Percentiles rank a stretch among this genome's conserved stretches.
Conservation (phyloP, 1,140 invertebrate genomes). For the Trinorchestia longiramus region DNA sequence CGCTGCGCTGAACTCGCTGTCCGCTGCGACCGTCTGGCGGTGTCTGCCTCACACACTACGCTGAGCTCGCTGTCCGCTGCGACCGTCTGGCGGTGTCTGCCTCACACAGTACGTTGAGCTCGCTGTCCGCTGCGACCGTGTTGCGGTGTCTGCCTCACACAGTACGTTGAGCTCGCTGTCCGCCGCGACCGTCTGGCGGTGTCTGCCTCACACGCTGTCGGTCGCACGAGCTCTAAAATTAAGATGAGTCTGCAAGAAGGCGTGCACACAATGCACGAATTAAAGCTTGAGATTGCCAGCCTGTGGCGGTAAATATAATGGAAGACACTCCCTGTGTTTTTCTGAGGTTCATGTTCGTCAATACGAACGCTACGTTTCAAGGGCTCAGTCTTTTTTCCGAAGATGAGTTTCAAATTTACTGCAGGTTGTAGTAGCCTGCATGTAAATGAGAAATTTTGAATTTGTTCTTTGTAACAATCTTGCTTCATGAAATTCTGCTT, state of each 20-base stretch:
- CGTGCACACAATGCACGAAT: constrained; percentile 9
- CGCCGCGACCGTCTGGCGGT: no score
- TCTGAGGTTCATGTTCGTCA: not conserved
- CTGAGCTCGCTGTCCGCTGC: no score
- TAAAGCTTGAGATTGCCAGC: constrained; percentile 3
- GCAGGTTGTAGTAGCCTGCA: not conserved
- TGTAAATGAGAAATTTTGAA: not conserved
- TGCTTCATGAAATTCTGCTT: not conserved
- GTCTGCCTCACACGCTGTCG: no score
- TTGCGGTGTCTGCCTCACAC: no score
- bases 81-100: no score
- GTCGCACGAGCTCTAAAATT: not conserved
- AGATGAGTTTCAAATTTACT: not conserved
- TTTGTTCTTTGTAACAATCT: not conserved
- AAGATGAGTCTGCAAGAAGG: constrained; percentile 17
- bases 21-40: no score
- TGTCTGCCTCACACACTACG: no score
- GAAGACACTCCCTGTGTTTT: not conserved
- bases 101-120: no score
- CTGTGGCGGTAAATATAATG: constrained; percentile 15
- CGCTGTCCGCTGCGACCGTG: no score
- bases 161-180: not conserved
- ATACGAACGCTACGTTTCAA: not conserved
- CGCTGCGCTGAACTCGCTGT: no score
- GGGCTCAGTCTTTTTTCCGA: not conserved